Percentiles rank a stretch among this genome's conserved stretches.
Conservation (phyloP, 2,888 invertebrate species). For the Lottia gigantea region DNA sequence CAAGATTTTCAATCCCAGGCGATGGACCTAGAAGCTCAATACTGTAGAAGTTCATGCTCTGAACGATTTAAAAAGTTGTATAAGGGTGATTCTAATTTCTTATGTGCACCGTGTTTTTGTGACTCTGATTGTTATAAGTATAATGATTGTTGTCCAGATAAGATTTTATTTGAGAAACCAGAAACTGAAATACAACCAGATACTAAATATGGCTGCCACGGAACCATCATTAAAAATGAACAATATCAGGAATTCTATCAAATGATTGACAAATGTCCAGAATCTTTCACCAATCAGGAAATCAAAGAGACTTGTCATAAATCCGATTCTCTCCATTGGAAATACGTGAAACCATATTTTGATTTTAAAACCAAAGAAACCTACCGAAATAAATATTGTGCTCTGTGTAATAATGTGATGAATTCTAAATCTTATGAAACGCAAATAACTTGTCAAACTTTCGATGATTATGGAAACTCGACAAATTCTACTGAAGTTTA, state of each 20-base stretch:
- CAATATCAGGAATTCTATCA: neutral
- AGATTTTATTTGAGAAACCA: neutral
- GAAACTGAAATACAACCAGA: neutral
- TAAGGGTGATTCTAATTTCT: neutral
- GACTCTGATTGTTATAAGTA: constrained; percentile 14
- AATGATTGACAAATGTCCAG: constrained; percentile 5
- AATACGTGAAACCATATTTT: constrained; percentile 8
- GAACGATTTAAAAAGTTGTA: neutral
- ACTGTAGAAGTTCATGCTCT: constrained; percentile 3
- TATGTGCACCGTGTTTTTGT: constrained; percentile 14
- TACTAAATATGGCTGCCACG: neutral
- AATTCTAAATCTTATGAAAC: neutral
- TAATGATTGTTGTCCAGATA: constrained; percentile 19
- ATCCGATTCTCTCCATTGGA: constrained; percentile 14
- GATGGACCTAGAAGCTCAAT: constrained; percentile 5
- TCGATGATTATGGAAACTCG: neutral
- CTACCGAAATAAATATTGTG: constrained; percentile 19
- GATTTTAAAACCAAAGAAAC: neutral
- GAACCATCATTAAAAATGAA: neutral
- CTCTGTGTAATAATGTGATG: neutral
- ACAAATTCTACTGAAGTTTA: constrained; percentile 10
- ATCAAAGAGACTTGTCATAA: neutral
- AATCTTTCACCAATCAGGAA: neutral
- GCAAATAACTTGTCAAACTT: neutral
- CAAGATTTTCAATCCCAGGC: constrained; percentile 13